Base-by-base conservation (phyloP, 2,797 vertebrate species). In the Pseudomugil gertrudae region DNA sequence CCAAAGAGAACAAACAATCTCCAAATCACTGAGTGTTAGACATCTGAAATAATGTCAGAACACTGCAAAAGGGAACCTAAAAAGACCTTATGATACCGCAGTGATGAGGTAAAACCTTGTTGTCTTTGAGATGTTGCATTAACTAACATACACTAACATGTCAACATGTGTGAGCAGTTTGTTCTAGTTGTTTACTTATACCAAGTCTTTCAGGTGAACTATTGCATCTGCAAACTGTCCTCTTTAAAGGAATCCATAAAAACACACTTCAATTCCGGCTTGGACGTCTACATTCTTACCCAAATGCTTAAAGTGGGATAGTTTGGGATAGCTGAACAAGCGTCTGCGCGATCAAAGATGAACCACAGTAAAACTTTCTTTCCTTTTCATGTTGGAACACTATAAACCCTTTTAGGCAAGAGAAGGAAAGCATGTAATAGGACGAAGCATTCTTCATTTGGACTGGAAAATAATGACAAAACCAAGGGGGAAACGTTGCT, bases 21-120 rank as follows among this genome's bases (percentile, higher is more conserved):
- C 0, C 6, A 32, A 40, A 36, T 64, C 5, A 57, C 35, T 7
- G 40, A 29, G 57, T 45, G 67, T 79, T 79, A 76, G 62, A 55
- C 57, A 58, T 57, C 43, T 72, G 57, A 40, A 51, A 51, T 43
- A 59, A 76, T 66, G 61, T 78, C 55, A 60, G 45, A 56, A 78
- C 48, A 71, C 62, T 54, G 59, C 15, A 64, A 45, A 29, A 58
- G 29, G 64, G 54, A 21, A 45, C 50, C 63, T 26, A 11, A 55
- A 43, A 78, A 76, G 40, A 72, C 74, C 35, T 70, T 21, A 64
- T 11, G 7, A 73, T 69, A 72, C 66, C 83, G 82, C 76, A 83
- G 29, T 27, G 59, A 80, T 69, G 57, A 81, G 32, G 67, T 43
- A 72, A 73, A 71, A 61, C 29, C 21, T 68, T 3, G 19, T 54